These are phyloP conservation scores for Globia sparganii DNA, from an alignment of 2,888 invertebrate genomes.

Conservation along the genomic window DNA sequence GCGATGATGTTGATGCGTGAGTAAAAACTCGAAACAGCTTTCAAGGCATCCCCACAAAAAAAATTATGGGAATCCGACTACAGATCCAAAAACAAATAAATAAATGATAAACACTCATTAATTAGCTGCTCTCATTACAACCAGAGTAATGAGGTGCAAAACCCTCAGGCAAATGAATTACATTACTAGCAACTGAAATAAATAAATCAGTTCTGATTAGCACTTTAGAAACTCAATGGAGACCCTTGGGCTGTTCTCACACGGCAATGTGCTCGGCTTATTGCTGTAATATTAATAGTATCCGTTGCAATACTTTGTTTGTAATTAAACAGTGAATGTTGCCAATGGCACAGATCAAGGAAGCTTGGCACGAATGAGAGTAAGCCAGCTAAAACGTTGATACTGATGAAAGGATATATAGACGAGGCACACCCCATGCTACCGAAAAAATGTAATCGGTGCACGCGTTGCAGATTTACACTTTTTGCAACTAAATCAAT, in stretches of 20 bases:
- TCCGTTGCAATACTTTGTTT: conserved; percentile 24
- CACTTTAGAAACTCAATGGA: conserved; percentile 10
- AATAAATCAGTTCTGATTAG: conserved; percentile 45
- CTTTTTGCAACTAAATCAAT: background rate
- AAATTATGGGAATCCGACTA: background rate
- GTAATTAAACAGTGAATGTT: conserved; percentile 23
- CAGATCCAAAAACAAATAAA: too few species aligned
- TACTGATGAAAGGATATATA: background rate
- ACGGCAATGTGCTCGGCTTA: conserved; percentile 10
- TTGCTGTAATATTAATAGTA: conserved; percentile 23
- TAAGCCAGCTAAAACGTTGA: background rate
- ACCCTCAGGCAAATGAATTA: conserved; percentile 21
- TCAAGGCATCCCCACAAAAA: too few species aligned
- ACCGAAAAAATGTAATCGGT: background rate
- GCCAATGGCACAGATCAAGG: background rate
- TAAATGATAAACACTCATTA: background rate
- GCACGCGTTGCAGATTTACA: background rate
- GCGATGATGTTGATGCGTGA: too few species aligned
- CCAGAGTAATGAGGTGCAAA: background rate
- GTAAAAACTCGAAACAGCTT: background rate
- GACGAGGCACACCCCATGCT: background rate
- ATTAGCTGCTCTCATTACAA: background rate
- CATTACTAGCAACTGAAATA: conserved; percentile 35
- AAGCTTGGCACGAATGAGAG: background rate
- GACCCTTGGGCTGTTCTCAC: conserved; percentile 37